Evolutionary conservation across 2,113 vertebrate genomes (phyloP).

Genomic region (Eulemur macaco): DNA sequence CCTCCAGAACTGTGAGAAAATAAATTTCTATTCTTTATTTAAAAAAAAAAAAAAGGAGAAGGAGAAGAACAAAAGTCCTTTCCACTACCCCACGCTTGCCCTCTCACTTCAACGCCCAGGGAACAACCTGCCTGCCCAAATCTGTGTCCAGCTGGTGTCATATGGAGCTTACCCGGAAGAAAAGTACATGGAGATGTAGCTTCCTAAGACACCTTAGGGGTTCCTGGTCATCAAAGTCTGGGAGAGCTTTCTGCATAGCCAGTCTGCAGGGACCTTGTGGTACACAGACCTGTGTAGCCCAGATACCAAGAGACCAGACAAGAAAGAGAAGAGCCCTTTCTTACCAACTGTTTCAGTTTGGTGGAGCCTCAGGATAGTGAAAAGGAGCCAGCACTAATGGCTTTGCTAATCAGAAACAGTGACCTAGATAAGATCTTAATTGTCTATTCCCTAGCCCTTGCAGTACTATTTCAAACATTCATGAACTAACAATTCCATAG

Average conservation of each 20-base stretch:
- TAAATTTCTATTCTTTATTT: background rate
- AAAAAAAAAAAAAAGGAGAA: no score
- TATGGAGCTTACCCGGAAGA: background rate
- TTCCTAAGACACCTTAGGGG: background rate
- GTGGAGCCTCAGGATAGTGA: background rate
- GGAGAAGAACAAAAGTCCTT: background rate
- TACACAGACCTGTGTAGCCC: background rate
- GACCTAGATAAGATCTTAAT: slow-evolving; percentile 63
- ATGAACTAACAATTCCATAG: slow-evolving; percentile 52
- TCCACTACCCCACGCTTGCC: background rate
- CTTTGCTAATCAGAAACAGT: slow-evolving; percentile 58
- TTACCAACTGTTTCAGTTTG: slow-evolving; percentile 35
- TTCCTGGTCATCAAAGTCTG: background rate
- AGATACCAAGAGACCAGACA: background rate
- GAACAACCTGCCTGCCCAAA: background rate
- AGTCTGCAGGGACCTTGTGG: background rate
- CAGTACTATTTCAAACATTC: slow-evolving; percentile 5
- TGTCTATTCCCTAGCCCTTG: slow-evolving; percentile 49
- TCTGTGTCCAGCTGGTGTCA: background rate
- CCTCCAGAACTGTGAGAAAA: background rate
- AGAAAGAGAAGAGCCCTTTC: background rate
- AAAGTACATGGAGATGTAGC: background rate
- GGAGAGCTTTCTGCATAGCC: background rate
- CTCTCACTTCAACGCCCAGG: background rate
- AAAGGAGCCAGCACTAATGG: slow-evolving; percentile 54